Evolutionary conservation across 2,797 vertebrate genomes (phyloP).

Genomic region (Bothrops alternatus): DNA sequence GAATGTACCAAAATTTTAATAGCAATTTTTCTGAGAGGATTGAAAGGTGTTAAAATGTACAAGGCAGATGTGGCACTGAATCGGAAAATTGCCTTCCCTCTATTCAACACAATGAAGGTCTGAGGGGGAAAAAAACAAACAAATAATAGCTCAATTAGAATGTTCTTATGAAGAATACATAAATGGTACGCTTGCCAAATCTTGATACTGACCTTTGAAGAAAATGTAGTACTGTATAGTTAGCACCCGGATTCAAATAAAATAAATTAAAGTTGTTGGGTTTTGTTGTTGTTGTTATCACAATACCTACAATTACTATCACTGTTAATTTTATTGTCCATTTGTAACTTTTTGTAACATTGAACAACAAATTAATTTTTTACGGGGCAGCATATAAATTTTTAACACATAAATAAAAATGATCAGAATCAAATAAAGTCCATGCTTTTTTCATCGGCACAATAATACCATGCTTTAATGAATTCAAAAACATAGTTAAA

Average conservation of each 20-base stretch:
- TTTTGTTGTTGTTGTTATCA: not conserved
- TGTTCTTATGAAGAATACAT: not conserved
- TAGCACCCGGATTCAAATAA: not conserved
- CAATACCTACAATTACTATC: not conserved
- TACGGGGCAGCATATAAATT: not conserved
- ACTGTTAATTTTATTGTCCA: not conserved
- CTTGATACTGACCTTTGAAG: not conserved
- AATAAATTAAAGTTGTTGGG: slow-evolving; percentile 2
- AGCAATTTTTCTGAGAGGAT: slow-evolving; percentile 92
- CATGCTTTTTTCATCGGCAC: not conserved
- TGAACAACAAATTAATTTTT: not conserved
- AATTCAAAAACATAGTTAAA: not conserved
- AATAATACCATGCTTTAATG: not conserved
- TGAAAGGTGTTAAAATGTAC: slow-evolving; percentile 95
- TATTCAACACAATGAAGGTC: slow-evolving; percentile 99
- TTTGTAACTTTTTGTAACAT: not conserved
- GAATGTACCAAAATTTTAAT: slow-evolving; percentile 96
- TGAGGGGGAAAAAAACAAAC: slow-evolving; percentile 71
- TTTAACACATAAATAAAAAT: not conserved
- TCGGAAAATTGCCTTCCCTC: slow-evolving; percentile 89
- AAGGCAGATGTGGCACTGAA: slow-evolving; percentile 96
- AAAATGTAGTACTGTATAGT: not conserved
- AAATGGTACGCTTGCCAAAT: not conserved
- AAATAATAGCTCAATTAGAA: slow-evolving; percentile 31
- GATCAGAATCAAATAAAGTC: not conserved